phyloP scores from a whole-genome alignment of 2,797 vertebrate genomes.

The Gallirallus australis region DNA sequence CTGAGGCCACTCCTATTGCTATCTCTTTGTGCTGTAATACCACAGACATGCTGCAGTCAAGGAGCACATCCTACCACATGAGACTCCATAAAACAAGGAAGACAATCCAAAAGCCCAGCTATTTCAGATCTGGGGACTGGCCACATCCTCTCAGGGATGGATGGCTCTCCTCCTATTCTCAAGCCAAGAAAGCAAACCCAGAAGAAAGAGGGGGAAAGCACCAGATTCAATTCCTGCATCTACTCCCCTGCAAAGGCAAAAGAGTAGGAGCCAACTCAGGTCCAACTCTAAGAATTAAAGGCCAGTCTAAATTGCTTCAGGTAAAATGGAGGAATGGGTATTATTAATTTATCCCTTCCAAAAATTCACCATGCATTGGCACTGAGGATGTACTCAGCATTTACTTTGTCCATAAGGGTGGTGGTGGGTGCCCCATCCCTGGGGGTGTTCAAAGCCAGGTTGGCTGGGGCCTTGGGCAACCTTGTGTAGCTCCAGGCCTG shows the following conservation, averaged over 20 bases:
- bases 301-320: background rate
- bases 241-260: background rate
- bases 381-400: background rate
- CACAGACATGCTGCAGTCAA: background rate
- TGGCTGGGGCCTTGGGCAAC: no score
- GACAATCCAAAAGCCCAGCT: fast-evolving
- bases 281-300: no score
- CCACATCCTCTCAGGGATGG: background rate
- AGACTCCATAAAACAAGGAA: background rate
- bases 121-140: background rate
- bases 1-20: background rate
- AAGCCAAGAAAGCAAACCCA: background rate
- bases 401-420: background rate
- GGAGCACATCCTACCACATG: background rate
- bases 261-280: background rate
- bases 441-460: no score
- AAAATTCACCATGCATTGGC: background rate
- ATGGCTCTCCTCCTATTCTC: background rate
- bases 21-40: background rate
- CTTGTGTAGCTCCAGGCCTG: no score
- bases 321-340: background rate
- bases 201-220: background rate
- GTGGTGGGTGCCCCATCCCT: no score
- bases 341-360: background rate
- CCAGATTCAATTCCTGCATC: background rate